Evolutionary conservation across 1,140 invertebrate species (phyloP).

Genomic region (Meloidogyne floridensis): DNA sequence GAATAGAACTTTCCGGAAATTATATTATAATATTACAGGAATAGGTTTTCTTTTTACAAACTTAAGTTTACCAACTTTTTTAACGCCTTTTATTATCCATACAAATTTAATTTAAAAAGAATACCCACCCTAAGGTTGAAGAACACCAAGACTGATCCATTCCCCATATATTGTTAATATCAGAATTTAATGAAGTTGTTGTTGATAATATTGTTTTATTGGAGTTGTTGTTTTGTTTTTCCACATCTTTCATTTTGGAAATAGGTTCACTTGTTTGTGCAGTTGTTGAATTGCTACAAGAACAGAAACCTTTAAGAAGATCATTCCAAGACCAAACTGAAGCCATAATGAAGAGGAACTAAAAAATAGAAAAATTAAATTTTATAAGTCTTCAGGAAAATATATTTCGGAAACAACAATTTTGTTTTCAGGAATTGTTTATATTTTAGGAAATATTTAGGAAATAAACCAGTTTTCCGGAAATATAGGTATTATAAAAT

Average conservation of each 20-base stretch:
- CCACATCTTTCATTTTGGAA: neutral
- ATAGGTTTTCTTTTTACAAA: no score
- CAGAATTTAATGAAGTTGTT: neutral
- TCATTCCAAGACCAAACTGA: slow-evolving; percentile 40
- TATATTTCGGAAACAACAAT: no score
- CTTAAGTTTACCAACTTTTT: no score
- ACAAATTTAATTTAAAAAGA: neutral
- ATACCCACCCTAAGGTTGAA: neutral
- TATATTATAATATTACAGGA: no score
- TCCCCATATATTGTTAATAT: neutral
- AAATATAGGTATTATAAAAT: no score
- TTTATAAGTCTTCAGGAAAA: no score
- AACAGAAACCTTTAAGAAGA: slow-evolving; percentile 49
- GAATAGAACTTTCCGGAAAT: no score
- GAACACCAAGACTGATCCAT: slow-evolving; percentile 14
- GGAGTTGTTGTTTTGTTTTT: neutral
- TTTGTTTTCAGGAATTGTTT: no score
- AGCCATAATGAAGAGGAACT: slow-evolving; percentile 24
- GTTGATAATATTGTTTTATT: slow-evolving; percentile 7
- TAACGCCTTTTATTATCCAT: neutral
- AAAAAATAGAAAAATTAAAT: no score
- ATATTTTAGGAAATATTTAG: no score
- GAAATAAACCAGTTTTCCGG: no score
- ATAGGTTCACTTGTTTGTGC: slow-evolving; percentile 21
- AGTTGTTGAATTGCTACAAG: slow-evolving; percentile 27